A percentile compares a stretch with the other conserved stretches of the same genome.
These are phyloP conservation scores for Lochmaea capreae DNA, from an alignment of 2,888 invertebrate species.

Conservation along the genomic window DNA sequence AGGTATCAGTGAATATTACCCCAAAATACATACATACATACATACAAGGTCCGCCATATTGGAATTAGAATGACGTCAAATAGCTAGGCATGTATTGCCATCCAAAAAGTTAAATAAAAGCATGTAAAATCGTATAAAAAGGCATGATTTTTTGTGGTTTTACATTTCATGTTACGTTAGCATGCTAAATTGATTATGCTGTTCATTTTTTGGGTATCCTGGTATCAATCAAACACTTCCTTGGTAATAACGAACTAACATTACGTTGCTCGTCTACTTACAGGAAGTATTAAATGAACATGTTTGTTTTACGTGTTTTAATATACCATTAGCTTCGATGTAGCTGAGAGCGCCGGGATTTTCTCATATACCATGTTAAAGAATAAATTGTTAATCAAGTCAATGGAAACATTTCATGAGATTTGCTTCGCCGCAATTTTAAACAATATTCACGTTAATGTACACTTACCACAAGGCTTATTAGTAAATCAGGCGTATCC, in stretches of 20 bases:
- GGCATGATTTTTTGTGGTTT: background rate
- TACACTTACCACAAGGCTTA: background rate
- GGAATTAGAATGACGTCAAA: too few relatives aligned
- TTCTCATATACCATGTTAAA: background rate
- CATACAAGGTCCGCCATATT: too few relatives aligned
- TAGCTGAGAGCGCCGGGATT: background rate
- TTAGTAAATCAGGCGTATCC: background rate
- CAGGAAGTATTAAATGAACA: background rate
- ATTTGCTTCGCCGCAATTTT: background rate
- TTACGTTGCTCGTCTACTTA: background rate
- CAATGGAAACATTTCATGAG: background rate
- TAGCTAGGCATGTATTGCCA: too few relatives aligned
- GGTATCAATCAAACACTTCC: background rate
- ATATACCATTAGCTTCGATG: background rate
- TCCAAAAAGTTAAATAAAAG: too few relatives aligned
- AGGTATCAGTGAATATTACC: too few relatives aligned
- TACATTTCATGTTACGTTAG: background rate
- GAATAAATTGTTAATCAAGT: constrained; percentile 1
- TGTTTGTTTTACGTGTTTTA: constrained; percentile 1
- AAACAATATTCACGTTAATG: constrained; percentile 2
- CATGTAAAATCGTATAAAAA: background rate
- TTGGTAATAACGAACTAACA: background rate
- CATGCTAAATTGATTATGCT: background rate
- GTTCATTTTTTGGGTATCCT: background rate
- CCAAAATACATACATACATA: too few relatives aligned